phyloP scores from a whole-genome alignment of 2,888 invertebrate genomes.

The Orthonychiurus folsomi region DNA sequence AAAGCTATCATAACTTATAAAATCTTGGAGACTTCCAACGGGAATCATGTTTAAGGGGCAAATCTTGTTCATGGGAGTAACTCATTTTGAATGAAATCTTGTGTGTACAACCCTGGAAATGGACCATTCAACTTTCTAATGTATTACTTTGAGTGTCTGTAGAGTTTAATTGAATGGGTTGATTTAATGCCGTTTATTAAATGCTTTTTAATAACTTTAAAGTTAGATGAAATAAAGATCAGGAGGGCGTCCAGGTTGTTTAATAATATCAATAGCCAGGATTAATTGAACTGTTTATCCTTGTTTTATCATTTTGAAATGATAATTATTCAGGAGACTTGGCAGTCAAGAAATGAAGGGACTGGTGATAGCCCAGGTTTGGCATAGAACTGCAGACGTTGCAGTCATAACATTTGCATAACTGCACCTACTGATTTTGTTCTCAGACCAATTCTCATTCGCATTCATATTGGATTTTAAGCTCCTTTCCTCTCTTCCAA shows the following conservation, averaged over 20 bases:
- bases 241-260: background rate
- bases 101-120: too few species aligned
- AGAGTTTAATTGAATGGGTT: too few species aligned
- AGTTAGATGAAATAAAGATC: background rate
- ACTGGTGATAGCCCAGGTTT: too few species aligned
- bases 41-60: background rate
- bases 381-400: background rate
- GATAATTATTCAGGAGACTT: background rate
- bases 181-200: background rate
- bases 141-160: too few species aligned
- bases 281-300: background rate
- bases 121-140: too few species aligned
- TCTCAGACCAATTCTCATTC: background rate
- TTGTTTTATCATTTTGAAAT: background rate
- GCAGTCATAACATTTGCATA: constrained; percentile 1
- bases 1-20: background rate
- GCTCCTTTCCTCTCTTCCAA: too few species aligned
- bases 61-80: background rate
- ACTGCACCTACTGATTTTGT: background rate
- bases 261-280: background rate
- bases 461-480: background rate
- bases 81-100: background rate
- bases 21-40: background rate
- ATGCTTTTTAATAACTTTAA: background rate
- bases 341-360: background rate